Conservation (phyloP, 2,888 invertebrate species). For the Andrena minutula region DNA sequence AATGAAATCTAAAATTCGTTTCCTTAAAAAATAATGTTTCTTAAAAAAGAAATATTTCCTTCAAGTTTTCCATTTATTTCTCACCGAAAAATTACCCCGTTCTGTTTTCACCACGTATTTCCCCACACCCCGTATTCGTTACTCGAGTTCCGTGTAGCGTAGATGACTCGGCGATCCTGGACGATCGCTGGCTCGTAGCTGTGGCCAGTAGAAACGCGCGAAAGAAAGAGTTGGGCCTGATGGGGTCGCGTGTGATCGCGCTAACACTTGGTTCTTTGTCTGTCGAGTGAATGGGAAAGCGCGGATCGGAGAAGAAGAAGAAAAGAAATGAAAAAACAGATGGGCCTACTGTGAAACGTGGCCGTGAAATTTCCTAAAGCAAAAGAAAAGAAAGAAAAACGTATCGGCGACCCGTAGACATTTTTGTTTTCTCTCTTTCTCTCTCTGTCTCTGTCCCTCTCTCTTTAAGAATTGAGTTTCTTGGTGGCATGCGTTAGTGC, state of each 20-base stretch:
- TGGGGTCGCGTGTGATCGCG: conserved; percentile 56
- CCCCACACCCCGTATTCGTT: background rate
- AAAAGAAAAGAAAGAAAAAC: conserved; percentile 6
- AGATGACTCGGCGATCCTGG: conserved; percentile 9
- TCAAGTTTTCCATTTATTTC: background rate
- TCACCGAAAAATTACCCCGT: background rate
- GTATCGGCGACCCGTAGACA: conserved; percentile 64
- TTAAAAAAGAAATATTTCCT: background rate
- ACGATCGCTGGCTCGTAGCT: conserved; percentile 25
- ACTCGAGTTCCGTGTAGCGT: conserved; percentile 15
- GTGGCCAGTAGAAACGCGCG: conserved; percentile 39
- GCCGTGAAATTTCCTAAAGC: conserved; percentile 1
- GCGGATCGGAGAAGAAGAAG: background rate
- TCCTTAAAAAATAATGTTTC: background rate
- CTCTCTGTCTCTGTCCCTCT: conserved; percentile 56
- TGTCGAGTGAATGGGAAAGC: background rate
- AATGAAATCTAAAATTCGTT: background rate
- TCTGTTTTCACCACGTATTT: background rate
- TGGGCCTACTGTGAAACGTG: background rate
- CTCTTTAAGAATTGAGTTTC: conserved; percentile 73
- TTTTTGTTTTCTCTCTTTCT: conserved; percentile 61
- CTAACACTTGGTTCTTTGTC: background rate
- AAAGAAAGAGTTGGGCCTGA: conserved; percentile 48
- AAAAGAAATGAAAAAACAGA: background rate
- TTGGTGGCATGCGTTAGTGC: conserved; percentile 80